Percentiles rank a stretch among this genome's conserved stretches.
Evolutionary conservation across 2,888 invertebrate species (phyloP).

Genomic region (Danaus chrysippus): DNA sequence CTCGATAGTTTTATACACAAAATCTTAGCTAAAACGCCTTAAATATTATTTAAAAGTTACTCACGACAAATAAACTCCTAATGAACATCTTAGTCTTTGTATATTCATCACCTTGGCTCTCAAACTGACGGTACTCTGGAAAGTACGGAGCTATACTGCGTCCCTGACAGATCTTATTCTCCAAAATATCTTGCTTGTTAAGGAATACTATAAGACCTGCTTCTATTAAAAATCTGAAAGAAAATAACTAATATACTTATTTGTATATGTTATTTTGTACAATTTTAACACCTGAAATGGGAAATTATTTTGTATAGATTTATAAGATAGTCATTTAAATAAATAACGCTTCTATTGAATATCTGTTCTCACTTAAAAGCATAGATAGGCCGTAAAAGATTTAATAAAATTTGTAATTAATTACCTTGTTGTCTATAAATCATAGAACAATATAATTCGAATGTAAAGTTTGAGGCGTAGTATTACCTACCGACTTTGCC

Average conservation of each 20-base stretch:
- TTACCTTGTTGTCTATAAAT: background rate
- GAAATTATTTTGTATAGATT: no score
- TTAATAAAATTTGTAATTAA: no score
- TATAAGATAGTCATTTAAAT: no score
- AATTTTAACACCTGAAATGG: no score
- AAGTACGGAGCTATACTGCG: conserved; percentile 82
- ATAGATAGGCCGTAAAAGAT: no score
- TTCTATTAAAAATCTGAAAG: conserved; percentile 82
- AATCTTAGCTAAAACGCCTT: background rate
- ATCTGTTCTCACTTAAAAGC: no score
- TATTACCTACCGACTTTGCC: conserved; percentile 82
- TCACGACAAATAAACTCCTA: conserved; percentile 81
- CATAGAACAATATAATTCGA: background rate
- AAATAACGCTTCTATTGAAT: no score
- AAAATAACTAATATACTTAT: background rate
- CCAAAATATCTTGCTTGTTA: conserved; percentile 89
- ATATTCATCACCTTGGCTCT: conserved; percentile 79
- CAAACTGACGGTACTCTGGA: conserved; percentile 80
- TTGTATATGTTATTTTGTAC: no score
- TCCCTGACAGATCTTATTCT: conserved; percentile 84
- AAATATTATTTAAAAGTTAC: conserved; percentile 27
- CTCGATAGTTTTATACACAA: no score
- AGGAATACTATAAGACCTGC: conserved; percentile 89
- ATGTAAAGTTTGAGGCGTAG: background rate
- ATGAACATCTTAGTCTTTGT: conserved; percentile 83